Base-by-base conservation (phyloP, 2,113 vertebrate genomes). In the Coturnix japonica region DNA sequence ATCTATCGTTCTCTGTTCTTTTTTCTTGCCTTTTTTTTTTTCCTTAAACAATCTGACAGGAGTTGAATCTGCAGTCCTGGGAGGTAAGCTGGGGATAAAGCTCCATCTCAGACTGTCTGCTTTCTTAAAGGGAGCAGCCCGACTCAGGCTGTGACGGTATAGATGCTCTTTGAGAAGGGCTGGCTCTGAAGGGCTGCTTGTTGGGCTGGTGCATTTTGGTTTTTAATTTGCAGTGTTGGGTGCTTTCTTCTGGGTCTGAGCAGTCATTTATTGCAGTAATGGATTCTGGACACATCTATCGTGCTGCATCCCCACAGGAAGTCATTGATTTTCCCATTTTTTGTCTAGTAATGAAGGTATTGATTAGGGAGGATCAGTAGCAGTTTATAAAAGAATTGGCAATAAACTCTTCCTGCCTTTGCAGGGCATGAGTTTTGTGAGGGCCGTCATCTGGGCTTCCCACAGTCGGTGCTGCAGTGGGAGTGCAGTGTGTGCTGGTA, bases 11-110 rank as follows among this genome's bases (percentile, higher is more conserved):
- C 94, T 63, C 13, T 66, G 81, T 86, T 97, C 76, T 49, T 92
- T 95, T 95, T 89, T 87, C 85, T 87, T 95, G 91, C 93, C 94
- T 97, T 97, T 96, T 49, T 47, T 49, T 47, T 46, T 97, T 90
- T 64, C 67, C 91, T 93, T 84, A 81, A 97, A 75, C 96, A 82
- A 87, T 85, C 94, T 92, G 96, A 96, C 90, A 90, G 91, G 92
- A 72, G 39, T 80, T 85, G 92, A 92, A 95, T 96, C 91, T 91
- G 43, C 83, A 93, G 91, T 93, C 73, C 81, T 95, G 89, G 94
- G 94, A 81, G 89, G 92, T 85, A 81, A 87, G 90, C 94, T 94
- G 57, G 61, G 97, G 97, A 98, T 98, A 96, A 97, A 98, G 98
- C 93, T 79, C 95, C 72, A 87, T 81, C 21, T 93, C 76, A 92